These are phyloP conservation scores for Hyles euphorbiae DNA, from an alignment of 1,140 invertebrate species.

Conservation along the genomic window DNA sequence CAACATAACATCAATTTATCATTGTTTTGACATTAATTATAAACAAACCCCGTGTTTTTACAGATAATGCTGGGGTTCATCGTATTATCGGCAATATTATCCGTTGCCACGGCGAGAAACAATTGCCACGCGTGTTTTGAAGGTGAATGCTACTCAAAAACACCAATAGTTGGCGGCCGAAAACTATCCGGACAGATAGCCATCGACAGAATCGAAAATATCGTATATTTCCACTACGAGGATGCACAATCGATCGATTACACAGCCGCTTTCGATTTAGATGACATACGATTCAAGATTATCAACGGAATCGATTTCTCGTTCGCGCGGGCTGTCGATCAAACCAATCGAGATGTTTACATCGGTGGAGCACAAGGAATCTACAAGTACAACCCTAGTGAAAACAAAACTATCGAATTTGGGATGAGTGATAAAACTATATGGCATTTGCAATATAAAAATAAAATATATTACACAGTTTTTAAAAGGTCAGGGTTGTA, in stretches of 20 bases:
- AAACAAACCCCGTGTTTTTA: neutral
- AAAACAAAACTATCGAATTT: conserved; percentile 29
- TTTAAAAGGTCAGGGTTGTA: conserved; percentile 42
- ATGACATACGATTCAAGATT: conserved; percentile 30
- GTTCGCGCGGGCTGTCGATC: conserved; percentile 45
- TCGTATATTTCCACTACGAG: conserved; percentile 50
- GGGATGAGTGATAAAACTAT: conserved; percentile 43
- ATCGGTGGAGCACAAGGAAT: conserved; percentile 42
- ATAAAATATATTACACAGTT: conserved; percentile 44
- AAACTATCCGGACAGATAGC: conserved; percentile 50
- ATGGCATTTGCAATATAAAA: conserved; percentile 50
- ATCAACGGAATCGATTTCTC: conserved; percentile 42
- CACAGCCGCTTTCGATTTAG: conserved; percentile 44
- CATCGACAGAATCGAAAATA: conserved; percentile 41
- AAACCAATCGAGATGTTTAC: conserved; percentile 37
- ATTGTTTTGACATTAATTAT: no score
- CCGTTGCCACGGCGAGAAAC: neutral
- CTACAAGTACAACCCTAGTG: conserved; percentile 36
- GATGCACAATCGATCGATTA: conserved; percentile 31
- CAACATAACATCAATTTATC: no score
- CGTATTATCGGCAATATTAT: neutral
- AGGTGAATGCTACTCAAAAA: conserved; percentile 35
- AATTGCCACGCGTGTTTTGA: conserved; percentile 47
- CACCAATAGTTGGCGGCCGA: conserved; percentile 32
- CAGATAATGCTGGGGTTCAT: neutral